phyloP scores from a whole-genome alignment of 2,888 invertebrate species.

The Danaus chrysippus region DNA sequence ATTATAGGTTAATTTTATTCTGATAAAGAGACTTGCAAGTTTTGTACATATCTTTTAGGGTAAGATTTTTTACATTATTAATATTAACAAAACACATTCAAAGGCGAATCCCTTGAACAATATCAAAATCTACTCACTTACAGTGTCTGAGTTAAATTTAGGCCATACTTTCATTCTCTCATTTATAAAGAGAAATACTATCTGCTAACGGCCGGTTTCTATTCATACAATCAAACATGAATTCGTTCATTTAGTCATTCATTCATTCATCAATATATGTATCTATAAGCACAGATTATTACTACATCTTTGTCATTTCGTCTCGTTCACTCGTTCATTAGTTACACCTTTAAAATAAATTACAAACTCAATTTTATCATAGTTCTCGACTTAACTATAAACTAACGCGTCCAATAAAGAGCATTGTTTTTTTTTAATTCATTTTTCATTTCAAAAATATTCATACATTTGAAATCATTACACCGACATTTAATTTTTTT shows the following conservation, averaged over 20 bases:
- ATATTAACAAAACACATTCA: constrained; percentile 6
- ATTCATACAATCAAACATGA: neutral
- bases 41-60: constrained; percentile 76
- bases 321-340: neutral
- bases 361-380: no score
- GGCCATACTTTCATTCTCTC: neutral
- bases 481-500: neutral
- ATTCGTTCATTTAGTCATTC: neutral
- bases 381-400: neutral
- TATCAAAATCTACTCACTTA: neutral
- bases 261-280: neutral
- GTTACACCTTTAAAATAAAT: neutral
- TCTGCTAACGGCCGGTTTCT: constrained; percentile 1
- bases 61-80: constrained; percentile 53
- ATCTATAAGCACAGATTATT: no score
- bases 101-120: neutral
- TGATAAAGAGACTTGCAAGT: constrained; percentile 73
- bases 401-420: neutral
- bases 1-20: constrained; percentile 60
- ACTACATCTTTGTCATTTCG: no score
- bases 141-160: neutral
- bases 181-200: no score
- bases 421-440: no score
- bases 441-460: no score
- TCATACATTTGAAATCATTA: no score